Percentiles rank a stretch among this genome's conserved stretches.
Conservation (phyloP, 2,113 vertebrate genomes). For the Microcebus griseorufus region DNA sequence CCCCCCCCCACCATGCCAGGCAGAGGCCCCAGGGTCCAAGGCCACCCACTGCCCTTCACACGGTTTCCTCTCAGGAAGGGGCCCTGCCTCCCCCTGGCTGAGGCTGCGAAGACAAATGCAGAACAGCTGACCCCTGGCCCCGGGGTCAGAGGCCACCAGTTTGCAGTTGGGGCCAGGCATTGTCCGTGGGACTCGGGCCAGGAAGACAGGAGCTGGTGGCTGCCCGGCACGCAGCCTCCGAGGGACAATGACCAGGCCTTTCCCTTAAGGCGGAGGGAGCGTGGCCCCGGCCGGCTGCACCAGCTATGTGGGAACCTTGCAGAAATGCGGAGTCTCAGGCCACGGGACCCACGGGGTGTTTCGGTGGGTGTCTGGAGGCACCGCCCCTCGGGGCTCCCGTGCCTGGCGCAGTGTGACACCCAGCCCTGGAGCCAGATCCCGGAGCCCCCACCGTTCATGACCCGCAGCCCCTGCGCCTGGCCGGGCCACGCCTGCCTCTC, state of each 20-base stretch:
- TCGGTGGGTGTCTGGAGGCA: not conserved
- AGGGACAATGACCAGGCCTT: rapidly evolving
- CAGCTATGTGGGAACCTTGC: not conserved
- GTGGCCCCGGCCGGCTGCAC: rapidly evolving
- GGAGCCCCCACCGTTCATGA: rapidly evolving
- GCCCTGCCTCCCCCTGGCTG: conserved; percentile 71
- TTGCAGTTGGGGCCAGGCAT: not conserved
- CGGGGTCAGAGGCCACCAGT: conserved; percentile 62
- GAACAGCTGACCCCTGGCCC: conserved; percentile 56
- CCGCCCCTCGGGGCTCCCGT: rapidly evolving
- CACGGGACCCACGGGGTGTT: not conserved
- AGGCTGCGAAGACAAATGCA: conserved; percentile 29
- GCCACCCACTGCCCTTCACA: not conserved
- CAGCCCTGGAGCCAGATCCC: rapidly evolving
- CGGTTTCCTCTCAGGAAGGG: conserved; percentile 81
- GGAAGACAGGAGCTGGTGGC: not conserved
- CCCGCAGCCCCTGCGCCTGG: not conserved
- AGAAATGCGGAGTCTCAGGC: not conserved
- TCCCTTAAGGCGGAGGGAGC: not conserved
- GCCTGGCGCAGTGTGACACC: rapidly evolving
- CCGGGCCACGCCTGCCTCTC: no score
- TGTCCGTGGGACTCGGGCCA: rapidly evolving
- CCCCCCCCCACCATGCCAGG: not conserved
- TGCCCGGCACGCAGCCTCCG: not conserved
- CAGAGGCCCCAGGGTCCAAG: not conserved